phyloP scores from a whole-genome alignment of 2,888 invertebrate species.

The Conchocele bisecta region DNA sequence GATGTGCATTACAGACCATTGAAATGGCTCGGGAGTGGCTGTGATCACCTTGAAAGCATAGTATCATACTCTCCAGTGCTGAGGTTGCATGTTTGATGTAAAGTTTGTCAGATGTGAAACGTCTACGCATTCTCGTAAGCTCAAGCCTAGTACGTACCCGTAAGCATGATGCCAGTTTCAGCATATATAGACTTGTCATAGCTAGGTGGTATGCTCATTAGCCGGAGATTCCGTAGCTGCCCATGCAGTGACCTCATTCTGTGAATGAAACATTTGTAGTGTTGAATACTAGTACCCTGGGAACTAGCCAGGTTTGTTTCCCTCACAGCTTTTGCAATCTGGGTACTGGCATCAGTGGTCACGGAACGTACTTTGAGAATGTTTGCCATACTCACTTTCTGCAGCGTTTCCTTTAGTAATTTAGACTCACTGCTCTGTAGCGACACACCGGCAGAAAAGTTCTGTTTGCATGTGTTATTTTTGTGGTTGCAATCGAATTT shows the following conservation, averaged over 20 bases:
- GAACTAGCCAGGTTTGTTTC: not conserved
- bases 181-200: not conserved
- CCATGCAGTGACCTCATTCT: constrained; percentile 10
- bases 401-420: not conserved
- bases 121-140: not conserved
- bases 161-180: constrained; percentile 3
- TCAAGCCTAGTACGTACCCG: constrained; percentile 5
- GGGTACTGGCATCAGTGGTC: constrained; percentile 12
- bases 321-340: constrained; percentile 8
- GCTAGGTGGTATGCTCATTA: not conserved
- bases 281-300: not conserved
- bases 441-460: constrained; percentile 4
- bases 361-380: constrained; percentile 16
- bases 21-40: not conserved
- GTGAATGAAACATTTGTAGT: constrained; percentile 20
- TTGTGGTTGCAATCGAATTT: constrained; percentile 3
- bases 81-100: not conserved
- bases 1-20: constrained; percentile 15
- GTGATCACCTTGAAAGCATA: constrained; percentile 7
- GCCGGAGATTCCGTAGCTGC: not conserved
- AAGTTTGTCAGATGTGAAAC: not conserved
- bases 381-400: not conserved
- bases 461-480: constrained; percentile 12
- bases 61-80: not conserved
- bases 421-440: constrained; percentile 3